Conservation (phyloP, 1,140 invertebrate species). For the Drosophila persimilis region DNA sequence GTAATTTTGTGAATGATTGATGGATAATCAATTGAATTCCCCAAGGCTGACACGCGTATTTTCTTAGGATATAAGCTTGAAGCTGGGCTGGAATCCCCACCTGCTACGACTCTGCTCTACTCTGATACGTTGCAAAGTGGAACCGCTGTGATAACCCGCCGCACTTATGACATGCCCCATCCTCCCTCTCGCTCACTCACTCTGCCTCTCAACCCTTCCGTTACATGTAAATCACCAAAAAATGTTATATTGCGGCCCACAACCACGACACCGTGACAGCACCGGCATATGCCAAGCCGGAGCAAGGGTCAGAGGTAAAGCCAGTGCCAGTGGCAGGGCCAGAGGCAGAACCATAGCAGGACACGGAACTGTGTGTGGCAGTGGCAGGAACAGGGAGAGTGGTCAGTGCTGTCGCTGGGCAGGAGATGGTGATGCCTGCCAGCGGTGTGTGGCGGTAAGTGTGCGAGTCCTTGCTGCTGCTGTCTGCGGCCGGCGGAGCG, state of each 20-base stretch:
- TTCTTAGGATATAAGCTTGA: background rate
- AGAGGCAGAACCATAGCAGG: constrained; percentile 9
- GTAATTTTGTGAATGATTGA: too few species aligned
- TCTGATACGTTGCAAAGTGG: constrained; percentile 11
- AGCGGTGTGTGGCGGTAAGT: constrained; percentile 35
- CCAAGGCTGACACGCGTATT: background rate
- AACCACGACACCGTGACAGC: constrained; percentile 75
- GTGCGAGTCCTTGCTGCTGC: constrained; percentile 30
- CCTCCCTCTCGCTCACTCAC: too few species aligned
- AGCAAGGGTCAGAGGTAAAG: constrained; percentile 18
- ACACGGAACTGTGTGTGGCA: constrained; percentile 34
- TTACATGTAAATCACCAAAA: constrained; percentile 68
- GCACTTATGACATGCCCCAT: constrained; percentile 43
- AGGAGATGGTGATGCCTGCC: constrained; percentile 45
- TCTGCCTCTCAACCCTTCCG: constrained; percentile 15
- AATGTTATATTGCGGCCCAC: constrained; percentile 66
- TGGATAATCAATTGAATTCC: too few species aligned
- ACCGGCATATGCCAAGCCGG: constrained; percentile 54
- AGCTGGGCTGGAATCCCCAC: too few species aligned
- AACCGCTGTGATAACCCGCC: constrained; percentile 49
- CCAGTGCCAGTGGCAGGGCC: constrained; percentile 24
- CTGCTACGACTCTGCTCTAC: constrained; percentile 9
- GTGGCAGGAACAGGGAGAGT: constrained; percentile 17
- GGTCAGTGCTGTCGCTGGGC: constrained; percentile 36
- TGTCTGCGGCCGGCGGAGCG: constrained; percentile 73